phyloP scores from a whole-genome alignment of 2,888 invertebrate genomes.

The Rhagonycha fulva region DNA sequence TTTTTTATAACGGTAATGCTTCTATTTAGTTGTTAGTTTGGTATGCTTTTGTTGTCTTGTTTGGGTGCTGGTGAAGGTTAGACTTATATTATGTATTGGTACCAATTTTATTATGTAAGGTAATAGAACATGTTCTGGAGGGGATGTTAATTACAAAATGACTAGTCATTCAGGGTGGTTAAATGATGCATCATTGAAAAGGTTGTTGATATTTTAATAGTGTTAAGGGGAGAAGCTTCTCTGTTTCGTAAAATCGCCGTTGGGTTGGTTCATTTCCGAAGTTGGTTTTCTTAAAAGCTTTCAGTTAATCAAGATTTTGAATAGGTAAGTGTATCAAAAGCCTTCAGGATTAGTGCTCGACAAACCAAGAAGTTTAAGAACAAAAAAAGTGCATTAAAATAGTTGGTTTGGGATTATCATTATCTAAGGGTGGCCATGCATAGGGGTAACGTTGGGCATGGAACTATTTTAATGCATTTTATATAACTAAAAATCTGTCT shows the following conservation, averaged over 20 bases:
- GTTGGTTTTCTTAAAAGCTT: background rate
- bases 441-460: conserved; percentile 7
- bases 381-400: background rate
- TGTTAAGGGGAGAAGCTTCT: background rate
- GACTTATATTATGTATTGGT: background rate
- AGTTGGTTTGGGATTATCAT: conserved; percentile 4
- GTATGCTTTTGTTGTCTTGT: background rate
- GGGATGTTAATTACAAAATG: background rate
- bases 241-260: background rate
- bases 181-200: background rate
- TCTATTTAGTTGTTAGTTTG: background rate
- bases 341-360: background rate
- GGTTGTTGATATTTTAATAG: background rate
- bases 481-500: background rate
- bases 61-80: background rate
- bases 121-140: background rate
- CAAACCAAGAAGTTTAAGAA: background rate
- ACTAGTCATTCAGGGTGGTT: background rate
- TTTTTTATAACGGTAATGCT: background rate
- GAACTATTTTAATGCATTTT: conserved; percentile 2
- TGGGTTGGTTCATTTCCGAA: background rate
- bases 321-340: background rate
- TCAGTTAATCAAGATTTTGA: background rate
- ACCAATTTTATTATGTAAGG: background rate
- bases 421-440: conserved; percentile 16